Evolutionary conservation across 2,888 invertebrate genomes (phyloP), one percentile per base, ranked within the genome.

Genomic region (Drosophila aldrichi): DNA sequence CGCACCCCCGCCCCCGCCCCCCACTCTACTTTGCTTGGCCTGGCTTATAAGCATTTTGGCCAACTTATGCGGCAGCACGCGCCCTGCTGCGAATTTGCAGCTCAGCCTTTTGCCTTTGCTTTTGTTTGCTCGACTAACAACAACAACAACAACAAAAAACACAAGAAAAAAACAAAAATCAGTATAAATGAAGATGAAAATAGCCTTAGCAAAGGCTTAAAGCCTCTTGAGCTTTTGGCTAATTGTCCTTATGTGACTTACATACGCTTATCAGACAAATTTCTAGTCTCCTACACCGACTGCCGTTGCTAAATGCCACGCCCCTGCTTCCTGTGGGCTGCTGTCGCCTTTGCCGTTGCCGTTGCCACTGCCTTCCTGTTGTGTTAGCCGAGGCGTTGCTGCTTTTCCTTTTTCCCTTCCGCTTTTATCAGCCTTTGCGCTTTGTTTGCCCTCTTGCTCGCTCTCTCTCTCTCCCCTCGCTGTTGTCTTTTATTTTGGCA

Each of bases 171-270:
- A 43, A 12, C 4, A 43, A 43, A 41, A 12, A 51, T 41, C 63
- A 20, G 18, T 4, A 12, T 20, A 43, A 43, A 20, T n/a, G 34
- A 78, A 77, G 79, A 82, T 81, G 22, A 22, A 44, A 54, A 54
- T 34, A 54, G 38, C 32, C 38, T 38, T 20, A 43, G 32, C 18
- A 34, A 56, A 56, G 56, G 56, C 56, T 89, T 89, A 75, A 86
- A 82, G 38, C 66, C 77, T 79, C 74, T 88, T 77, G 83, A 88
- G 90, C 84, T 82, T 81, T 74, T 79, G 85, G 86, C 90, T 91
- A 91, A 91, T 91, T 91, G 90, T 90, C 76, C 82, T 86, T 91
- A 79, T 91, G 88, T 91, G 91, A 88, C 90, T 90, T 77, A 86
- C 77, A 85, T 90, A 71, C 76, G 77, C 79, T 77, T 80, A 85